Percentiles rank a stretch among this genome's conserved stretches.
phyloP scores from a whole-genome alignment of 2,797 vertebrate genomes.

The Acropternis orthonyx region DNA sequence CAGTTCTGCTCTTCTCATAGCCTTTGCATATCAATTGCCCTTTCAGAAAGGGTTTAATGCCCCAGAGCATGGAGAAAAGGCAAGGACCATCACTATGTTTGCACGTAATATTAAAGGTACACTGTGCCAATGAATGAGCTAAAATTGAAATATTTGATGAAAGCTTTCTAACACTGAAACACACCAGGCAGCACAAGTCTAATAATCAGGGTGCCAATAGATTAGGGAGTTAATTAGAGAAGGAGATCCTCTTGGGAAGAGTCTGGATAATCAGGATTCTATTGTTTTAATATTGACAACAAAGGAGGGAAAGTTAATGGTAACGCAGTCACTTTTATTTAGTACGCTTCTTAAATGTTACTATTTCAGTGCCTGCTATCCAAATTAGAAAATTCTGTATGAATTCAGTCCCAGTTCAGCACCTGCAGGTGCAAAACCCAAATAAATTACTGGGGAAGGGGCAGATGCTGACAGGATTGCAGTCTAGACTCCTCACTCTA shows the following conservation, averaged over 20 bases:
- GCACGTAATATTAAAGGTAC: neutral
- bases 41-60: neutral
- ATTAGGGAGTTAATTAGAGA: constrained; percentile 22
- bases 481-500: constrained; percentile 69
- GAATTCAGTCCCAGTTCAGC: constrained; percentile 33
- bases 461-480: constrained; percentile 68
- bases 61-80: neutral
- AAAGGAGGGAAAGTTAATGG: constrained; percentile 24
- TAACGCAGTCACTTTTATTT: neutral
- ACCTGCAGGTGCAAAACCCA: constrained; percentile 66
- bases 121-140: neutral
- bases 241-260: neutral
- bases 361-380: neutral
- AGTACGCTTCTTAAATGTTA: constrained; percentile 20
- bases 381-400: constrained; percentile 32
- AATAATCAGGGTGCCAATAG: constrained; percentile 21
- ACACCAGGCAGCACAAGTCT: neutral
- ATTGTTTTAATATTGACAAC: constrained; percentile 26
- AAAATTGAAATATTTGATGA: neutral
- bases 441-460: constrained; percentile 61
- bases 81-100: neutral
- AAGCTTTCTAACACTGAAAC: neutral
- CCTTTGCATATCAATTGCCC: neutral
- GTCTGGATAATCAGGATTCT: constrained; percentile 14
- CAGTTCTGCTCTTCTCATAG: neutral